These are phyloP conservation scores for Ursus arctos DNA, from an alignment of 2,113 vertebrate species.

Conservation along the genomic window DNA sequence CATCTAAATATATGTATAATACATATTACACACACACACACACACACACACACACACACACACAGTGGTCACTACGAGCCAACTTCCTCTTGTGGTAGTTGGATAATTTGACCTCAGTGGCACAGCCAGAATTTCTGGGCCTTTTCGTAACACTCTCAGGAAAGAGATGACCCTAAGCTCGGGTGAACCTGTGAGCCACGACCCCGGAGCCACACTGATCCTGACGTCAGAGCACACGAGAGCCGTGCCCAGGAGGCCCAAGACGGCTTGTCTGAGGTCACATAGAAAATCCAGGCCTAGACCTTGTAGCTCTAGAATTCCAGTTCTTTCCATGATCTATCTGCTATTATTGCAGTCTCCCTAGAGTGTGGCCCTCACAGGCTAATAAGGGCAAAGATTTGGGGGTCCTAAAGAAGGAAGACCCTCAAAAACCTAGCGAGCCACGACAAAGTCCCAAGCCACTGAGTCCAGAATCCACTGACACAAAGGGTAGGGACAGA, in stretches of 20 bases:
- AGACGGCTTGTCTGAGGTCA: background rate
- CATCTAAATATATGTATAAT: background rate
- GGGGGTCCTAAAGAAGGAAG: background rate
- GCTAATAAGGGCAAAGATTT: background rate
- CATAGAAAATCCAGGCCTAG: too few species aligned
- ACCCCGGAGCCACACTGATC: background rate
- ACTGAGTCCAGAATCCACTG: background rate
- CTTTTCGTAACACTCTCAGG: background rate
- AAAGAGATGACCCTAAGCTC: background rate
- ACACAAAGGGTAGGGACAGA: accelerated
- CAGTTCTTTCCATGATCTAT: background rate
- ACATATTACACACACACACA: background rate
- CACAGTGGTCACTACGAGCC: background rate
- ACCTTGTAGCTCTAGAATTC: background rate
- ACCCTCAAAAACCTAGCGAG: accelerated
- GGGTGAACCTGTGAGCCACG: background rate
- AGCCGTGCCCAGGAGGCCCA: background rate
- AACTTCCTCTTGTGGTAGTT: background rate
- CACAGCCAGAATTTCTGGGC: background rate
- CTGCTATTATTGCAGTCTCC: background rate
- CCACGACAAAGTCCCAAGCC: background rate
- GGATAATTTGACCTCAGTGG: background rate
- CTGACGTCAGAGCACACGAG: background rate
- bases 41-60: background rate
- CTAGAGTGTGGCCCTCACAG: background rate